phyloP scores from a whole-genome alignment of 2,797 vertebrate genomes.

The Eutrigla gurnardus region DNA sequence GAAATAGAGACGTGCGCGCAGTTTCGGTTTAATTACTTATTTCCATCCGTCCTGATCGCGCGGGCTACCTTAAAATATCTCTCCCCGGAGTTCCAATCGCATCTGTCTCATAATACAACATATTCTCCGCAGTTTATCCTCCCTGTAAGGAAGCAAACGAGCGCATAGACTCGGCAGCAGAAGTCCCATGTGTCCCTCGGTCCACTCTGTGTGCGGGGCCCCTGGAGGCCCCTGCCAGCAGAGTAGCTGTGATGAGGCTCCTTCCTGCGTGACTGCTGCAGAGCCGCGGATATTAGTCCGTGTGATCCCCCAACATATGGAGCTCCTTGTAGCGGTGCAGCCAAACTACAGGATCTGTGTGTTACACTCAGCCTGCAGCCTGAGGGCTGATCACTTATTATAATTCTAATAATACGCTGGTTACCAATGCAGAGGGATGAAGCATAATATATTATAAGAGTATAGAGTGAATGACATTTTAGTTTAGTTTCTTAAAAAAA shows the following conservation, averaged over 20 bases:
- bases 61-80: neutral
- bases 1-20: neutral
- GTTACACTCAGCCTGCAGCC: too few species aligned
- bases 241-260: conserved; percentile 50
- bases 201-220: conserved; percentile 14
- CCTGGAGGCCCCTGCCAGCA: conserved; percentile 46
- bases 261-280: conserved; percentile 88
- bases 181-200: neutral
- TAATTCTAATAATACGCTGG: neutral
- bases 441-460: too few species aligned
- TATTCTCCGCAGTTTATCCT: neutral
- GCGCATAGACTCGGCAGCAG: neutral
- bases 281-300: conserved; percentile 86
- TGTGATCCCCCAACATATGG: conserved; percentile 58
- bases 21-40: too few species aligned
- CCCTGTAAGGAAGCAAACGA: neutral
- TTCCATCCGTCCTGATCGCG: neutral
- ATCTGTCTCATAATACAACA: neutral
- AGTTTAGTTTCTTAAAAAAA: too few species aligned
- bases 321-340: conserved; percentile 41
- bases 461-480: too few species aligned
- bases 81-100: neutral
- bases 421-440: too few species aligned
- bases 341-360: neutral
- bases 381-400: neutral